phyloP scores from a whole-genome alignment of 2,888 invertebrate genomes.

The Temnothorax rugatulus region DNA sequence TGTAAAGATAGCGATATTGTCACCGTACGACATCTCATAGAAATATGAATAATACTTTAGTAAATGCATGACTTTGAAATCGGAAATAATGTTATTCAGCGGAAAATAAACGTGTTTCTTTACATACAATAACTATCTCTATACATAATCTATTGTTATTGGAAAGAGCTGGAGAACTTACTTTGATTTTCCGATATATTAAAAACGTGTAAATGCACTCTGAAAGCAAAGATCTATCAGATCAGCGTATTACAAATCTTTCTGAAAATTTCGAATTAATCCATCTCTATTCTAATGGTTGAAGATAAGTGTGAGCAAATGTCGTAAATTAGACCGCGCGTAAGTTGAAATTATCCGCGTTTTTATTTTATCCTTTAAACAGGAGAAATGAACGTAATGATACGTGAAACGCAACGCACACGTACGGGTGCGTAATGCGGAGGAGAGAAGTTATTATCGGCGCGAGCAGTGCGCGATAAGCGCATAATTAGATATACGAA shows the following conservation, averaged over 20 bases:
- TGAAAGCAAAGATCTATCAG: background rate
- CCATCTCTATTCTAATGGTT: background rate
- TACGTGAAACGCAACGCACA: slow-evolving; percentile 63
- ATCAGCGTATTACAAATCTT: background rate
- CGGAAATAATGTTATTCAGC: background rate
- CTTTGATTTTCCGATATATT: background rate
- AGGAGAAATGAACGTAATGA: slow-evolving; percentile 39
- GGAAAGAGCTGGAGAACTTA: background rate
- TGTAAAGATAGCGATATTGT: slow-evolving; percentile 29
- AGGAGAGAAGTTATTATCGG: slow-evolving; percentile 63
- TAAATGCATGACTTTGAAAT: background rate
- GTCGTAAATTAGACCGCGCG: slow-evolving; percentile 19
- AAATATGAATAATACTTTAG: background rate
- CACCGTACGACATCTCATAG: background rate
- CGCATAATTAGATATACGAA: slow-evolving; percentile 73
- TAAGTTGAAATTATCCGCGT: background rate
- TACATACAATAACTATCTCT: background rate
- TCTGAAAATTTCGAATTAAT: background rate
- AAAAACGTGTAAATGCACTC: background rate
- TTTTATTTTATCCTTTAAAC: slow-evolving; percentile 18
- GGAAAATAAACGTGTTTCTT: background rate
- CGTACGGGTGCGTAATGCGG: slow-evolving; percentile 58
- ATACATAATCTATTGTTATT: background rate
- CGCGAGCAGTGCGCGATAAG: slow-evolving; percentile 62
- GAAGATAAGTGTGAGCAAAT: background rate